Evolutionary conservation across 2,888 invertebrate species (phyloP), one percentile per base, ranked within the genome.

Genomic region (Temnothorax ravouxi): DNA sequence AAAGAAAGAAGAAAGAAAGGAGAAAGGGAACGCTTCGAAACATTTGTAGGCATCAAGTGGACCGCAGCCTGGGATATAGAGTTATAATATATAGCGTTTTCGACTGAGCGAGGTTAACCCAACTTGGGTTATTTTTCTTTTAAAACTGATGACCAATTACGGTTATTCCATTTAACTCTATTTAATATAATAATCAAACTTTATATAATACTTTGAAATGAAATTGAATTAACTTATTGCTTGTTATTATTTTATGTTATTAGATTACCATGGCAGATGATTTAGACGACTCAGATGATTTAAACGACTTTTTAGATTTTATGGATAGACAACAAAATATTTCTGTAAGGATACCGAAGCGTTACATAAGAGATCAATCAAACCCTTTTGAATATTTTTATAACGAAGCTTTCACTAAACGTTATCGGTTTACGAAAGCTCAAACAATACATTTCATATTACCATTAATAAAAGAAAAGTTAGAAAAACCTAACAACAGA

Each of bases 381-480:
- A 62, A 62, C 5, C 62, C 38, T 38, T 62, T 62, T 62, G 38
- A 62, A 62, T 62, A 9, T n/a, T 62, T 38, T n/a, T n/a, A n/a
- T 62, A 34, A 62, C 8, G 38, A 62, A 62, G n/a, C 62, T 11
- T 62, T 62, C 38, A 62, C 8, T 9, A 41, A 62, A 38, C 62
- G 62, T n/a, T 62, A 4, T n/a, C n/a, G 9, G n/a, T 62, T 62
- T 62, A 62, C 4, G n/a, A 62, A 62, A 38, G 62, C n/a, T n/a
- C n/a, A n/a, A 62, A 62, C 21, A 9, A 21, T 62, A 1, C 5
- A 62, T 62, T 62, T 9, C 2, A 62, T 62, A 62, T 62, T 62
- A 9, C 62, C 34, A 34, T 9, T 62, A 9, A 3, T 62, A 4
- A 4, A 62, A 62, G 11, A 38, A n/a, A 9, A 38, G 3, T 62